Evolutionary conservation across 1,140 invertebrate species (phyloP), one percentile per base, ranked within the genome.

Genomic region (Pomacea maculata): DNA sequence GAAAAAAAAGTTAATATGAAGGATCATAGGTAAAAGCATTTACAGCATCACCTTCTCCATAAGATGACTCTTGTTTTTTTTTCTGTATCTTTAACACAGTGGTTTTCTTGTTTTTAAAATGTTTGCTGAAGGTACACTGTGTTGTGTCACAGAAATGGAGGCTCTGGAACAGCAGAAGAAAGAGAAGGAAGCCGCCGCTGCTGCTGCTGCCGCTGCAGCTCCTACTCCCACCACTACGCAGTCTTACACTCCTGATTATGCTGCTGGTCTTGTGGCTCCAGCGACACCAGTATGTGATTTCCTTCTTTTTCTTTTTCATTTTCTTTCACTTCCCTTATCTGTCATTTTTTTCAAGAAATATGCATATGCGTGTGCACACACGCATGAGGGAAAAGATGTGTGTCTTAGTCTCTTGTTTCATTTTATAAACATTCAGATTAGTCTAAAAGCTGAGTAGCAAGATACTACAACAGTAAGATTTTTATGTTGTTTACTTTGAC

Each of bases 231-330:
- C 80, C 55, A 78, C 84, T 19, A 71, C 86, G 15, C 82, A 81
- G 29, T 86, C 88, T 8, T 86, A 91, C 67, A 94, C 94, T 29
- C 95, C 95, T 1, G 96, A 97, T 87, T 96, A 96, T 91, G 95
- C 95, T 71, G 95, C 95, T 83, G 95, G 95, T 10, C 91, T 96
- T 25, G 89, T 93, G 9, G 87, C 93, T 29, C 89, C 91, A 61
- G 89, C 92, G 29, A 89, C 92, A 6, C 83, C 91, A 54, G 90
- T 91, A 86, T 85, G 64, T 75, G 11, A 17, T 61, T 17, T 61
- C 57, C 57, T 61, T 1, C 57, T 61, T 11, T 61, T 61, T 11
- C 57, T 17, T 9, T 17, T 61, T 61, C 15, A 11, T 17, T 61
- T 61, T 61, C 57, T 61, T 11, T 9, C 2, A 2, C 34, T 45